Base-by-base conservation (phyloP, 1,140 invertebrate species). In the Drosophila willistoni region DNA sequence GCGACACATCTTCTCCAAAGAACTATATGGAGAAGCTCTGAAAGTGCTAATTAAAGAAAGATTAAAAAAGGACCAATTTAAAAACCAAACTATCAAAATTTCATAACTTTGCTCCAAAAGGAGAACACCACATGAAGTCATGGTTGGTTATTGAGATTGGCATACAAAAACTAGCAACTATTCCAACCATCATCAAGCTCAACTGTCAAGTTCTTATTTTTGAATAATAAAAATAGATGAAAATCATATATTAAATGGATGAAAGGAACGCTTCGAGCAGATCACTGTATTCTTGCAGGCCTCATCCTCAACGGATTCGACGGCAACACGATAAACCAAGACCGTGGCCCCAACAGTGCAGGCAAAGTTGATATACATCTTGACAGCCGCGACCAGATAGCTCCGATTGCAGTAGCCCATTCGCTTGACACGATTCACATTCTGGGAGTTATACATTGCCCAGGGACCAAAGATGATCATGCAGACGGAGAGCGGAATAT, bases 391-490 rank as follows among this genome's bases (percentile, higher is more conserved):
- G 17, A 64, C 55, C 41, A 87, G n/a, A 25, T 68, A 89, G 12
- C 34, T 57, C 12, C 51, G 33, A 0, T 34, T 2, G 17, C 10
- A 0, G 7, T 42, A 71, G 0, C n/a, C 22, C 0, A 33, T 41
- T 3, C 44, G 44, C 19, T 64, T 4, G 1, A 14, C 22, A 1
- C 22, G 12, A n/a, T 84, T 79, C 13, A 89, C 9, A 0, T 56
- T 55, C n/a, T 71, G 71, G 0, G 71, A 61, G 39, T 79, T 81
- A 59, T 70, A 84, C 64, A 84, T 81, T 7, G 69, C 64, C 84
- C 84, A 89, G 4, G 84, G 84, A 0, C 83, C 83, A 10, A 86
- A 86, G 2, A 86, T 3, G 0, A 70, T 55, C 12, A 83, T 10
- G 34, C 57, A 60, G 3, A 82, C 7, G 17, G 44, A 67, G 2